A percentile compares a stretch with the other conserved stretches of the same genome.
Conservation (phyloP, 2,888 invertebrate genomes). For the Pomacea canaliculata region DNA sequence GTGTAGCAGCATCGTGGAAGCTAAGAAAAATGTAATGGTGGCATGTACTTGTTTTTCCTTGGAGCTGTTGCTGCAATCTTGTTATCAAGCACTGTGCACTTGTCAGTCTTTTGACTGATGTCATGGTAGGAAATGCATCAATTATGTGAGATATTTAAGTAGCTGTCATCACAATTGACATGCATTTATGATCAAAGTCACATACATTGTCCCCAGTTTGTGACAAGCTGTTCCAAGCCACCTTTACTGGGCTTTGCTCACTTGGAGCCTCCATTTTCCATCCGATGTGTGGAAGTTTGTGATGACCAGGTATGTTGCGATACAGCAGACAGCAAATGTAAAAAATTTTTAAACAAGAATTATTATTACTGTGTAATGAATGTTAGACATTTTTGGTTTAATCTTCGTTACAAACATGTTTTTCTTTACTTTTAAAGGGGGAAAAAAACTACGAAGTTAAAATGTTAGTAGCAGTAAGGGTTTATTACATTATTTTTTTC, state of each 20-base stretch:
- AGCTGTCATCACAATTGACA: background rate
- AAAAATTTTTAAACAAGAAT: background rate
- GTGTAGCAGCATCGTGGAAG: no score
- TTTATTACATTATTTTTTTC: no score
- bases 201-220: conserved; percentile 64
- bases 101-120: no score
- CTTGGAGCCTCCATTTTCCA: conserved; percentile 96
- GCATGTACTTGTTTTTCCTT: no score
- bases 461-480: no score
- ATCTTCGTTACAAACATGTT: no score
- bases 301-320: conserved; percentile 79
- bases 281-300: conserved; percentile 98
- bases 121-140: no score
- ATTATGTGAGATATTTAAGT: no score
- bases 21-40: no score
- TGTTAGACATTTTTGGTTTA: background rate
- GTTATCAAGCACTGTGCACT: no score
- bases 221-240: conserved; percentile 91
- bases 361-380: background rate
- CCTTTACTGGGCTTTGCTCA: conserved; percentile 96
- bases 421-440: background rate
- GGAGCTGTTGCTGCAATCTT: no score
- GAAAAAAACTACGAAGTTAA: background rate
- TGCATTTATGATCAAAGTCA: background rate
- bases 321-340: background rate